These are phyloP conservation scores for Xenus cinereus DNA, from an alignment of 2,113 vertebrate species.

Conservation along the genomic window DNA sequence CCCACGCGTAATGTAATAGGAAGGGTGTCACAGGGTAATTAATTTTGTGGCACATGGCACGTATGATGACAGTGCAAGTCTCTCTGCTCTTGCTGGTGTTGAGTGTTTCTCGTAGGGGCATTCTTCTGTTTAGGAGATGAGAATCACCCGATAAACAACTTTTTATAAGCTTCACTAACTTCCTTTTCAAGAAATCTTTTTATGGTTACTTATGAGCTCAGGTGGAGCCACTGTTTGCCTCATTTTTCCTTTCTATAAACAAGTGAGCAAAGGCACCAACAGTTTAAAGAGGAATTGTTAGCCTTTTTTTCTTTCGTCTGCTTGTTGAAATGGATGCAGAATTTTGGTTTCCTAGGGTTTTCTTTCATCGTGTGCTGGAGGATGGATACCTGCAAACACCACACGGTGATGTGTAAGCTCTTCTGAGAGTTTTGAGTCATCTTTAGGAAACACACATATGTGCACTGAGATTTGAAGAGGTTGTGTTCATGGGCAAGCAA, in stretches of 20 bases:
- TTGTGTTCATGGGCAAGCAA: accelerated
- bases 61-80: not conserved
- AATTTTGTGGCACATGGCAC: not conserved
- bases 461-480: not conserved
- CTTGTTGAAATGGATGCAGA: not conserved
- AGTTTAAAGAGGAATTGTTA: not conserved
- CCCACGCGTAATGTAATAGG: not conserved
- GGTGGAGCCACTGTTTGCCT: not conserved
- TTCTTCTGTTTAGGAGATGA: not conserved
- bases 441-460: not conserved
- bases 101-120: not conserved
- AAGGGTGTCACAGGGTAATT: not conserved
- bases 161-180: not conserved
- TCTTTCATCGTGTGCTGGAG: not conserved
- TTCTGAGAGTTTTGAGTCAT: not conserved
- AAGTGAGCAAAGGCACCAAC: not conserved
- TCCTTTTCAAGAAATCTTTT: not conserved
- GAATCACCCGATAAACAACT: not conserved
- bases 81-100: not conserved
- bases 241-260: not conserved
- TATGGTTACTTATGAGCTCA: not conserved
- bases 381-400: not conserved
- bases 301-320: not conserved
- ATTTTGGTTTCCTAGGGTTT: not conserved
- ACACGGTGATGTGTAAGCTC: not conserved